Evolutionary conservation across 2,888 invertebrate genomes (phyloP).

Genomic region (Lycophotia porphyrea): DNA sequence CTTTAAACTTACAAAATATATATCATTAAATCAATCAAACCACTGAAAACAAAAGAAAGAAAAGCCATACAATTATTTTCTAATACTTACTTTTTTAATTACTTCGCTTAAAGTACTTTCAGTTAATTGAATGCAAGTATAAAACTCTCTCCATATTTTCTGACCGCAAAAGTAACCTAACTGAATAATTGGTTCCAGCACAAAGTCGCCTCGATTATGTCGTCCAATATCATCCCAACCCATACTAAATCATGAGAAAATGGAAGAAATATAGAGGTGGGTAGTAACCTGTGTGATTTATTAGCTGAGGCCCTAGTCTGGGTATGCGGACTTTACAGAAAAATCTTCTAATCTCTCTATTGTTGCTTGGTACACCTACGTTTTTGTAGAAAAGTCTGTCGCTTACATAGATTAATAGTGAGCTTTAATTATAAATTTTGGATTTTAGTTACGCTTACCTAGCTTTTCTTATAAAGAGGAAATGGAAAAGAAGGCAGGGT

Average conservation of each 20-base stretch:
- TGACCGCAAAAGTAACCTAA: conserved; percentile 18
- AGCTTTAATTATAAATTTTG: neutral
- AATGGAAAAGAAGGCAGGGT: neutral
- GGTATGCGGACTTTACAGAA: conserved; percentile 44
- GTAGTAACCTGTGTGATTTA: conserved; percentile 58
- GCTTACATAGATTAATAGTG: conserved; percentile 1
- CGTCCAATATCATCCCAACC: conserved; percentile 54
- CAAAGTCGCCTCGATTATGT: conserved; percentile 59
- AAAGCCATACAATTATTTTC: neutral
- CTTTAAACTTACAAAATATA: too few species aligned
- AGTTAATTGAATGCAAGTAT: neutral
- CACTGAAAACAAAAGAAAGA: neutral
- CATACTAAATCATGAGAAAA: conserved; percentile 63
- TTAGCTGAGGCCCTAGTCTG: conserved; percentile 31
- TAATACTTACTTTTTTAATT: too few species aligned
- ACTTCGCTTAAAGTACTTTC: neutral
- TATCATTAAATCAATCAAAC: too few species aligned
- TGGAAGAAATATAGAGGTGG: conserved; percentile 64
- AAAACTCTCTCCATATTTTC: neutral
- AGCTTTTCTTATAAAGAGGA: neutral
- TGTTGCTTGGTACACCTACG: conserved; percentile 24
- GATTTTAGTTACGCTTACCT: neutral
- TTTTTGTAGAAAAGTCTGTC: conserved; percentile 32
- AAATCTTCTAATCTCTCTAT: conserved; percentile 43
- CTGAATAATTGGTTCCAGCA: conserved; percentile 39